These are phyloP conservation scores for Daboia siamensis DNA, from an alignment of 2,113 vertebrate genomes.

Conservation along the genomic window DNA sequence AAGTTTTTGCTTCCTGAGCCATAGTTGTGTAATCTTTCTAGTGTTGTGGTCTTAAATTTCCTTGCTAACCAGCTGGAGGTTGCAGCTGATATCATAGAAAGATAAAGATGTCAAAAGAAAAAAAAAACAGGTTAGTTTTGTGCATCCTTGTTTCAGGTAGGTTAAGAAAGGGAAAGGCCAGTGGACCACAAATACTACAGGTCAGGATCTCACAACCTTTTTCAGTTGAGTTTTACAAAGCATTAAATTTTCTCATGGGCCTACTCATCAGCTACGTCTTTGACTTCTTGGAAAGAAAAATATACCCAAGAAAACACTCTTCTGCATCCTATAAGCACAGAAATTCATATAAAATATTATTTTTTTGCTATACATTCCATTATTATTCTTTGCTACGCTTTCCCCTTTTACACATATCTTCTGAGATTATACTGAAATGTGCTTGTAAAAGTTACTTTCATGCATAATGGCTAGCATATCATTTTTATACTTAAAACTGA, in stretches of 20 bases:
- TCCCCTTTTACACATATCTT: neutral
- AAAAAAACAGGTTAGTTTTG: neutral
- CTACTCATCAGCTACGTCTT: neutral
- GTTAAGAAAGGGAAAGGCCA: neutral
- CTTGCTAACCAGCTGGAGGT: neutral
- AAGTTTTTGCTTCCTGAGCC: neutral
- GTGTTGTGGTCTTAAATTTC: neutral
- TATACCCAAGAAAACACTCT: neutral
- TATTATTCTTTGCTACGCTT: neutral
- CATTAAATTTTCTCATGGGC: neutral
- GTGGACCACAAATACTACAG: neutral
- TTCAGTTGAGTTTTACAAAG: neutral
- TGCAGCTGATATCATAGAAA: neutral
- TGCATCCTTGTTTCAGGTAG: neutral
- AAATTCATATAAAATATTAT: neutral
- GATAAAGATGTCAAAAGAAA: neutral
- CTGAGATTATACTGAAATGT: neutral
- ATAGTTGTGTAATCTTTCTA: neutral
- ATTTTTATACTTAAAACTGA: slow-evolving; percentile 61
- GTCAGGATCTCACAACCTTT: neutral
- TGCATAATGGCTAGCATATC: slow-evolving; percentile 61
- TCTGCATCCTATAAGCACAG: neutral
- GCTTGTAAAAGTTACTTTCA: neutral
- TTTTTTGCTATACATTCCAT: neutral
- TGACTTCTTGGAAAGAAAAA: neutral